phyloP scores from a whole-genome alignment of 2,888 invertebrate genomes.

The Lumbricus terrestris region DNA sequence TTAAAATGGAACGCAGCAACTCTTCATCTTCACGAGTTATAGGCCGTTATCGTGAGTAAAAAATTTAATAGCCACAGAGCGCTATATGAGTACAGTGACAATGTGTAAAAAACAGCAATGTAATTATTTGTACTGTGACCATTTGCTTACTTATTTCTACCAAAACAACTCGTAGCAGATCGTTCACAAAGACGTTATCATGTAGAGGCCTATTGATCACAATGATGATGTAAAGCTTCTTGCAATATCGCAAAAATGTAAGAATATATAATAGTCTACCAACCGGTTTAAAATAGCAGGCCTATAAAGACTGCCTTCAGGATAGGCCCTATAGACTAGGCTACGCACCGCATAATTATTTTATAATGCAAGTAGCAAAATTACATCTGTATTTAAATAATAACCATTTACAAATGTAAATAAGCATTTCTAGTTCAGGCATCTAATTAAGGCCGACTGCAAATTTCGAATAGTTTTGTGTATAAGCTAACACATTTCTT shows the following conservation, averaged over 20 bases:
- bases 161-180: not conserved
- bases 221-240: not conserved
- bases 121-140: not conserved
- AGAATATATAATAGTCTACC: not conserved
- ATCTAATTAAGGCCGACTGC: not conserved
- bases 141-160: not conserved
- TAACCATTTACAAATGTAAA: not conserved
- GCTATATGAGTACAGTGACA: not conserved
- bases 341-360: not conserved
- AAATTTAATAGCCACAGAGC: not conserved
- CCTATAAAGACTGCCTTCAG: not conserved
- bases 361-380: not conserved
- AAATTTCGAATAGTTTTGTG: not conserved
- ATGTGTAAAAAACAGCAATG: not conserved
- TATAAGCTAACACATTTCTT: not conserved
- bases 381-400: not conserved
- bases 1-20: not conserved
- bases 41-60: not conserved
- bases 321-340: no score
- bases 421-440: not conserved
- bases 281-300: not conserved
- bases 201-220: not conserved
- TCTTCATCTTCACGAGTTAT: not conserved
- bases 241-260: not conserved
- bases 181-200: not conserved